phyloP scores from a whole-genome alignment of 2,113 vertebrate genomes.

The Chaetodon auriga region DNA sequence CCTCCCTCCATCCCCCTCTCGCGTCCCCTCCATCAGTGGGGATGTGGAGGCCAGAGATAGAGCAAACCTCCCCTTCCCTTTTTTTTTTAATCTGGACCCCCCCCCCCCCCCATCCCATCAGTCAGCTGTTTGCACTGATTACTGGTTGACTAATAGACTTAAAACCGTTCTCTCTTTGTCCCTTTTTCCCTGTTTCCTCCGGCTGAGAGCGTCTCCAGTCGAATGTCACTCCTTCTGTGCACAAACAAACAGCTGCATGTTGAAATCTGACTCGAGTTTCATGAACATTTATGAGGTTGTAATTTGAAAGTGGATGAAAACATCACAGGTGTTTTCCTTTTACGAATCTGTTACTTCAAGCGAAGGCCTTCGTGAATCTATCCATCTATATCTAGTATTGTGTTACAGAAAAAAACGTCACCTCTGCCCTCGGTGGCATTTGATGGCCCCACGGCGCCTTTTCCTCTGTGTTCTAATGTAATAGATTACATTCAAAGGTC shows the following conservation, averaged over 20 bases:
- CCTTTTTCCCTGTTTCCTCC: not conserved
- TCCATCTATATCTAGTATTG: not conserved
- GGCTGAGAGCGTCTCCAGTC: constrained; percentile 30
- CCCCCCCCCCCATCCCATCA: constrained; percentile 50
- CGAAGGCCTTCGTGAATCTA: not conserved
- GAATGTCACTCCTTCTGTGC: constrained; percentile 10
- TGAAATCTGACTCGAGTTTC: not conserved
- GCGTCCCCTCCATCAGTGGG: constrained; percentile 27
- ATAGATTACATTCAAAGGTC: not conserved
- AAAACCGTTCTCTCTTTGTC: constrained; percentile 26
- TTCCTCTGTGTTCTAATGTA: not conserved
- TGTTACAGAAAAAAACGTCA: not conserved
- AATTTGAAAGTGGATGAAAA: constrained; percentile 31
- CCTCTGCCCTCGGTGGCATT: not conserved
- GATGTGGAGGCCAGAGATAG: constrained; percentile 65
- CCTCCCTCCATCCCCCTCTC: not conserved
- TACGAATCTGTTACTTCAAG: not conserved
- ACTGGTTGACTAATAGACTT: constrained; percentile 68
- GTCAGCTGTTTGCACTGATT: constrained; percentile 74
- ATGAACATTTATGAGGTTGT: constrained; percentile 13
- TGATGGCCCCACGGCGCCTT: fast-evolving
- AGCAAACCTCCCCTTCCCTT: constrained; percentile 43
- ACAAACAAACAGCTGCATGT: constrained; percentile 14
- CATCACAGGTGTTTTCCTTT: constrained; percentile 23
- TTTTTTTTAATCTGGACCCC: constrained; percentile 25